A percentile compares a stretch with the other conserved stretches of the same genome.
phyloP scores from a whole-genome alignment of 2,888 invertebrate genomes.

The Parascotia fuliginaria region DNA sequence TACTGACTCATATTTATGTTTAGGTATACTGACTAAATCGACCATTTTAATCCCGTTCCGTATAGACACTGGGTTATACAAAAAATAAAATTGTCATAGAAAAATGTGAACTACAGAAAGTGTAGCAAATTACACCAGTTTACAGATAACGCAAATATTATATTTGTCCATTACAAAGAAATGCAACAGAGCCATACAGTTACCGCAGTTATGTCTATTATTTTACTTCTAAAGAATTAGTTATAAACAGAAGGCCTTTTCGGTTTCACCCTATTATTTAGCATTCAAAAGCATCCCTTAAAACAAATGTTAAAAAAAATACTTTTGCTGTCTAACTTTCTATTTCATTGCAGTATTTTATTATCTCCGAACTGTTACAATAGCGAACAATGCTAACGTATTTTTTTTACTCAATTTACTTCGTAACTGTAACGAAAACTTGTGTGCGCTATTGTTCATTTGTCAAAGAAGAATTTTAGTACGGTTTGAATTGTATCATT shows the following conservation, averaged over 20 bases:
- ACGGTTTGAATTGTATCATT: constrained; percentile 15
- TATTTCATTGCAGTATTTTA: constrained; percentile 51
- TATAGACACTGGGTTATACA: too few species aligned
- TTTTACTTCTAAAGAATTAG: constrained; percentile 5
- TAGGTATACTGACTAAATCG: too few species aligned
- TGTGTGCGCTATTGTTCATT: constrained; percentile 14
- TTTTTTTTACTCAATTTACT: constrained; percentile 29
- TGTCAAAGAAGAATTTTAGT: constrained; percentile 15
- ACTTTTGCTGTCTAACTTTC: constrained; percentile 50
- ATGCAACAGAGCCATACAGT: neutral
- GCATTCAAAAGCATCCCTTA: constrained; percentile 31
- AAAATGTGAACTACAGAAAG: too few species aligned
- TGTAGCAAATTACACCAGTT: constrained; percentile 8
- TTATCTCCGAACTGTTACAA: constrained; percentile 46
- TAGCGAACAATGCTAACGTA: constrained; percentile 49
- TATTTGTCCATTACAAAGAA: neutral
- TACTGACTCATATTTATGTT: too few species aligned
- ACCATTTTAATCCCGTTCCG: too few species aligned
- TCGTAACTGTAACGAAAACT: constrained; percentile 20
- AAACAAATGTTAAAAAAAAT: constrained; percentile 40
- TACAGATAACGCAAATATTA: neutral
- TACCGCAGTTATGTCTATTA: constrained; percentile 11
- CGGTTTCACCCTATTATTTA: constrained; percentile 48
- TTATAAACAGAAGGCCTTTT: constrained; percentile 53
- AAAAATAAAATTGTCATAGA: too few species aligned